phyloP scores from a whole-genome alignment of 1,140 invertebrate species.

The Halesus radiatus region DNA sequence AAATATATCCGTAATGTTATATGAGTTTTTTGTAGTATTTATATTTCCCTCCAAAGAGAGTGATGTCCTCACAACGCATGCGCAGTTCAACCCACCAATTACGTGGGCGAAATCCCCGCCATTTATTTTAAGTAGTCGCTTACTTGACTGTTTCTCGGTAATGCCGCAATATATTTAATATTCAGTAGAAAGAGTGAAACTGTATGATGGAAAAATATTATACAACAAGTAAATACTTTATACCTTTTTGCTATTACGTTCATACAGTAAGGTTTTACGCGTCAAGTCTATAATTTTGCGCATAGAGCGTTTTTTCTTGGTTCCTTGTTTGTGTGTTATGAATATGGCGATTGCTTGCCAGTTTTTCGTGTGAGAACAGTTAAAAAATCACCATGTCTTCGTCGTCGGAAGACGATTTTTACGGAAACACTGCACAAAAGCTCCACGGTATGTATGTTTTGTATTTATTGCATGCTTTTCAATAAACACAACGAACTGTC shows the following conservation, averaged over 20 bases:
- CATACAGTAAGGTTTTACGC: not conserved
- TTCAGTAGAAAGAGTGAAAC: not conserved
- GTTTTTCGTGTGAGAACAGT: not conserved
- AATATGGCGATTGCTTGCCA: slow-evolving; percentile 8
- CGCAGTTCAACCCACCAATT: not conserved
- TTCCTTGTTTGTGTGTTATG: slow-evolving; percentile 1
- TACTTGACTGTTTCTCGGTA: slow-evolving; percentile 7
- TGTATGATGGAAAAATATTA: not conserved
- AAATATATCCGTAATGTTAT: too few species aligned
- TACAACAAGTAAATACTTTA: not conserved
- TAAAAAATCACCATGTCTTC: slow-evolving; percentile 35
- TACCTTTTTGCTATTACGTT: not conserved
- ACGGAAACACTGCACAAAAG: slow-evolving; percentile 37
- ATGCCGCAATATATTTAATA: slow-evolving; percentile 9
- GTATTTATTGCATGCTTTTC: slow-evolving; percentile 30
- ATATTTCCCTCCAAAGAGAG: not conserved
- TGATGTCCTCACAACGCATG: not conserved
- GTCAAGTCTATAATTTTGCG: slow-evolving; percentile 9
- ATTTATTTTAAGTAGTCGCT: slow-evolving; percentile 3
- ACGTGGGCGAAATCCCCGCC: slow-evolving; percentile 1
- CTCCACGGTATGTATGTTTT: slow-evolving; percentile 43
- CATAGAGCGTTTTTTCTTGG: slow-evolving; percentile 7
- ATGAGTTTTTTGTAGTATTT: too few species aligned
- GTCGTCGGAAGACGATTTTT: slow-evolving; percentile 50
- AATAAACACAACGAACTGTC: slow-evolving; percentile 21